These are phyloP conservation scores for Drosophila fungiperda DNA, from an alignment of 2,888 invertebrate species.

Conservation along the genomic window DNA sequence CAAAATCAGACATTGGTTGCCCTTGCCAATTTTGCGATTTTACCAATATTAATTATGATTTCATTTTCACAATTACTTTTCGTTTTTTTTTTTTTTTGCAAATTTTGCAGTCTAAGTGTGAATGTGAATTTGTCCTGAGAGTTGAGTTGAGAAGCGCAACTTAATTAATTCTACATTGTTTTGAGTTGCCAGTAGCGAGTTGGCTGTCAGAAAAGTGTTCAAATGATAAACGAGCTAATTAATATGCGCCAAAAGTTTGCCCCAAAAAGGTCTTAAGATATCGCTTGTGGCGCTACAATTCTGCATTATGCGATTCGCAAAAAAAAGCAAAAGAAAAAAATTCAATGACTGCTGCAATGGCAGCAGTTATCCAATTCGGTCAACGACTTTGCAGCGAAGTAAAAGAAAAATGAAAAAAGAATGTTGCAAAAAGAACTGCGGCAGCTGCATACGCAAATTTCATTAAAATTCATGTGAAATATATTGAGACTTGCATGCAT, in stretches of 20 bases:
- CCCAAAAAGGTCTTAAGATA: constrained; percentile 34
- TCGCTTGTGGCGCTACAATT: constrained; percentile 56
- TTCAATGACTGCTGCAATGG: constrained; percentile 2
- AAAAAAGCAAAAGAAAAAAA: not conserved
- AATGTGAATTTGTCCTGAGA: constrained; percentile 29
- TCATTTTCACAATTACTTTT: constrained; percentile 40
- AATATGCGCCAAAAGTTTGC: constrained; percentile 69
- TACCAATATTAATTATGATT: constrained; percentile 77
- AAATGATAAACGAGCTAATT: constrained; percentile 79
- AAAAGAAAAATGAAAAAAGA: not conserved
- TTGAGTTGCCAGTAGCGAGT: constrained; percentile 39
- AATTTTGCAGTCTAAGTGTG: constrained; percentile 36
- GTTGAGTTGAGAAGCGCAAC: constrained; percentile 65
- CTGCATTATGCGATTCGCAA: constrained; percentile 66
- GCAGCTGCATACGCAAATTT: constrained; percentile 51
- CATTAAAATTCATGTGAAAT: constrained; percentile 79
- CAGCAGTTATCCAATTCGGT: constrained; percentile 28
- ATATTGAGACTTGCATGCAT: constrained; percentile 79
- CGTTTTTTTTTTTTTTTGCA: constrained; percentile 24
- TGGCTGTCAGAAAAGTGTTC: constrained; percentile 70
- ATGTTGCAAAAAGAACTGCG: not conserved
- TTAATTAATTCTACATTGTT: constrained; percentile 78
- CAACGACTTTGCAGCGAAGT: constrained; percentile 51
- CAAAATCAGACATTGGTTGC: constrained; percentile 16
- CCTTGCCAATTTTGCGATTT: constrained; percentile 71